A percentile compares a stretch with the other conserved stretches of the same genome.
Evolutionary conservation across 37 sponge, comb jelly and placozoan genomes (phyloP).

Genomic region (Diacarnus erythraeanus): DNA sequence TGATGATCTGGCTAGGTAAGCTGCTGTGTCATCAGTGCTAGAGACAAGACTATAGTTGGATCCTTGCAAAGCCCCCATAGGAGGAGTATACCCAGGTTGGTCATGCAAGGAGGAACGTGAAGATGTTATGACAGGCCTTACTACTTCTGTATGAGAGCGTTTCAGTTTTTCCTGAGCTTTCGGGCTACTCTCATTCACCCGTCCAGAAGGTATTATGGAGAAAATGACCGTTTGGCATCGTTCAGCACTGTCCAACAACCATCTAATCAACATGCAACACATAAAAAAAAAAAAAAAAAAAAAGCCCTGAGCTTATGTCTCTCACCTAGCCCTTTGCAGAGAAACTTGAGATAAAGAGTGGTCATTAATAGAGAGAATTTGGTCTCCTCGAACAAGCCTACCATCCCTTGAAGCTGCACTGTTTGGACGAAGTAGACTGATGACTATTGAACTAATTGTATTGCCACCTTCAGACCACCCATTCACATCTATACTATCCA

Average conservation of each 20-base stretch:
- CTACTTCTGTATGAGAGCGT: too few relatives aligned
- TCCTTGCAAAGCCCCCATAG: slow-evolving; percentile 48
- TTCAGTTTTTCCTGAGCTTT: neutral
- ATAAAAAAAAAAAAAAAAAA: neutral
- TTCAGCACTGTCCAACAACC: slow-evolving; percentile 78
- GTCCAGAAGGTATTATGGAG: slow-evolving; percentile 15
- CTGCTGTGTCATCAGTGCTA: slow-evolving; percentile 58
- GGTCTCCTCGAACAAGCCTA: slow-evolving; percentile 60
- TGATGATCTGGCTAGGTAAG: slow-evolving; percentile 42
- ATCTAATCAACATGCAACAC: slow-evolving; percentile 32
- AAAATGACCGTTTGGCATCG: slow-evolving; percentile 47
- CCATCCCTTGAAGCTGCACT: slow-evolving; percentile 47
- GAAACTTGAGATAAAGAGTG: slow-evolving; percentile 53
- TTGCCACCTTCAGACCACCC: neutral
- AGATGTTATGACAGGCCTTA: too few relatives aligned
- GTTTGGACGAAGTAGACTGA: slow-evolving; percentile 60
- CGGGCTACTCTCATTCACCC: neutral
- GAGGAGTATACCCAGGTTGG: slow-evolving; percentile 50
- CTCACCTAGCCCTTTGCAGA: slow-evolving; percentile 77
- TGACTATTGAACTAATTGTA: slow-evolving; percentile 19
- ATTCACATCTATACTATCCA: slow-evolving; percentile 38
- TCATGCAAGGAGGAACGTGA: slow-evolving; percentile 29
- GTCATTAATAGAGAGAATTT: slow-evolving; percentile 67
- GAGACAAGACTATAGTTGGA: slow-evolving; percentile 47
- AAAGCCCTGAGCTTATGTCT: too few relatives aligned